Conservation (phyloP, 2,113 vertebrate species). For the Lasiurus cinereus region DNA sequence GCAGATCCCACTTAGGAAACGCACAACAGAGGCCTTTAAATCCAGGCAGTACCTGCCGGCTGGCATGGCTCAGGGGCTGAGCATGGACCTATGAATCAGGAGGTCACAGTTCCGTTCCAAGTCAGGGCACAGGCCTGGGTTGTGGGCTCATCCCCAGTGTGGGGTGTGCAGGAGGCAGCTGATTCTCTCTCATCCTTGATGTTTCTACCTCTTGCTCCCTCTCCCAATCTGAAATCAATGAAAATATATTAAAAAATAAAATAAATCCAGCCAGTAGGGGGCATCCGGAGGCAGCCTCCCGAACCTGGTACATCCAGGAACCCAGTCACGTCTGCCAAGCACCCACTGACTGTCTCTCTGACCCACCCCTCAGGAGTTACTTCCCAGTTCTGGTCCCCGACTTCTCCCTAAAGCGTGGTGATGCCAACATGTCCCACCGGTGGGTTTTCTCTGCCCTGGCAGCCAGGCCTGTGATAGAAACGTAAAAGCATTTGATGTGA, state of each 20-base stretch:
- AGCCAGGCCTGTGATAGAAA: not conserved
- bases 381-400: not conserved
- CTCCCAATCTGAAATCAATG: no score
- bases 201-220: no score
- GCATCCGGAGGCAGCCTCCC: conserved; percentile 30
- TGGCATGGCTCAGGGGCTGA: no score
- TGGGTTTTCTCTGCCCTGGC: not conserved
- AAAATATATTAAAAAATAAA: no score
- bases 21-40: not conserved
- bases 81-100: no score
- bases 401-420: not conserved
- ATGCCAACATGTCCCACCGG: not conserved
- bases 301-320: not conserved
- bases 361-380: not conserved
- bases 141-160: no score
- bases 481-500: not conserved
- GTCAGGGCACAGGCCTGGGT: no score
- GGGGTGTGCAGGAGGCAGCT: no score
- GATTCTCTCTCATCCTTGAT: no score
- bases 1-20: not conserved
- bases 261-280: conserved; percentile 58
- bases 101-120: no score
- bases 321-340: not conserved
- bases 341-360: not conserved
- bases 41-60: no score